phyloP scores from a whole-genome alignment of 2,797 vertebrate species.

The Enteromius thamalakanensis region DNA sequence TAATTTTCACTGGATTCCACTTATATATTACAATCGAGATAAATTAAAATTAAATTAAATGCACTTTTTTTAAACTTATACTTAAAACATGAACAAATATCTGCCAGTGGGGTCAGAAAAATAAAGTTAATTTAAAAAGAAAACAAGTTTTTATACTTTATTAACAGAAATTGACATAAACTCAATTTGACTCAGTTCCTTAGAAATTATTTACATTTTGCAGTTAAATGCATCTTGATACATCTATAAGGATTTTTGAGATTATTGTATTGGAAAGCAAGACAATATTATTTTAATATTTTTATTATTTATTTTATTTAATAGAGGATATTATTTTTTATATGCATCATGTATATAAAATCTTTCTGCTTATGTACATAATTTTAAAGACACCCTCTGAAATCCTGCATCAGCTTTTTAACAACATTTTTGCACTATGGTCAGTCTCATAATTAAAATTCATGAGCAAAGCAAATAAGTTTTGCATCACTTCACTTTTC shows the following conservation, averaged over 20 bases:
- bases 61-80: background rate
- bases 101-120: background rate
- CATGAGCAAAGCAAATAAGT: background rate
- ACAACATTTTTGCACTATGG: background rate
- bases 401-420: background rate
- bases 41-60: background rate
- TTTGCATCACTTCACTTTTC: background rate
- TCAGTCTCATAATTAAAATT: slow-evolving; percentile 12
- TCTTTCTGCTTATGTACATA: background rate
- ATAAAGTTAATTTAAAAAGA: background rate
- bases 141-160: background rate
- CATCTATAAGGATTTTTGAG: background rate
- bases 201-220: background rate
- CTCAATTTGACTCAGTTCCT: background rate
- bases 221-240: background rate
- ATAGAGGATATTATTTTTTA: background rate
- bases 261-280: background rate
- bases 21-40: background rate
- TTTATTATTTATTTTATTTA: too few species aligned
- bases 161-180: background rate
- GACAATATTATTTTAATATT: too few species aligned
- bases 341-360: too few species aligned
- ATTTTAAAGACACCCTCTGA: background rate
- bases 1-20: too few species aligned
- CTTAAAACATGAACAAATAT: background rate